A percentile compares a stretch with the other conserved stretches of the same genome.
Evolutionary conservation across 1,140 invertebrate genomes (phyloP).

Genomic region (Harpegnathos saltator): DNA sequence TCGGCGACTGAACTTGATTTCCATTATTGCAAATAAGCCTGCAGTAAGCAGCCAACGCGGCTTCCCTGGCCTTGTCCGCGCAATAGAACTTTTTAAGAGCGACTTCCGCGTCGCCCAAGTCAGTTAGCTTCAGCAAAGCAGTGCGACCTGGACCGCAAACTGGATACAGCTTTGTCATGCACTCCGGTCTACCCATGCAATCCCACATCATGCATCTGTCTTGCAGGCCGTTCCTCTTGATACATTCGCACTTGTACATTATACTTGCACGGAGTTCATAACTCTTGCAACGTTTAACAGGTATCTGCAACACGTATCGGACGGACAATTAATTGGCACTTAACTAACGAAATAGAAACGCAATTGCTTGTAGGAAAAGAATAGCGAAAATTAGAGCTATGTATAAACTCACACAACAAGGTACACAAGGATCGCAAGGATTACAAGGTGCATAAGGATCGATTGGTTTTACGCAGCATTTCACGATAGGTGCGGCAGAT

Average conservation of each 20-base stretch:
- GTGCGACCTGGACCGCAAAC: conserved; percentile 88
- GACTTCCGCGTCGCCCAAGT: conserved; percentile 77
- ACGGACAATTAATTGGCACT: background rate
- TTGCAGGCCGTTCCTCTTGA: conserved; percentile 91
- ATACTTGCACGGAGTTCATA: conserved; percentile 89
- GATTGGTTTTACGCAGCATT: conserved; percentile 55
- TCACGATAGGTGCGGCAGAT: conserved; percentile 68
- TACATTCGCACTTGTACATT: conserved; percentile 90
- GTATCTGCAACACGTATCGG: conserved; percentile 64
- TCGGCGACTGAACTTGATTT: background rate
- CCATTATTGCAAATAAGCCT: conserved; percentile 70
- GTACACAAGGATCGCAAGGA: background rate
- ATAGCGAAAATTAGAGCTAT: too few relatives aligned
- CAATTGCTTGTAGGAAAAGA: background rate
- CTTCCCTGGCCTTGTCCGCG: conserved; percentile 75
- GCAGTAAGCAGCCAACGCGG: conserved; percentile 78
- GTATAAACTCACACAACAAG: conserved; percentile 74
- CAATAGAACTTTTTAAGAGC: conserved; percentile 78
- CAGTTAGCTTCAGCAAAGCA: conserved; percentile 81
- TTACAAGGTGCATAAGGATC: background rate
- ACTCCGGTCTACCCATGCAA: conserved; percentile 89
- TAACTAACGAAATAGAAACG: background rate
- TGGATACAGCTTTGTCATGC: conserved; percentile 89
- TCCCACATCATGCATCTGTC: conserved; percentile 90
- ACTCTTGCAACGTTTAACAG: conserved; percentile 85